A percentile compares a stretch with the other conserved stretches of the same genome.
Evolutionary conservation across 1,140 invertebrate genomes (phyloP).

Genomic region (Melipona quadrifasciata): DNA sequence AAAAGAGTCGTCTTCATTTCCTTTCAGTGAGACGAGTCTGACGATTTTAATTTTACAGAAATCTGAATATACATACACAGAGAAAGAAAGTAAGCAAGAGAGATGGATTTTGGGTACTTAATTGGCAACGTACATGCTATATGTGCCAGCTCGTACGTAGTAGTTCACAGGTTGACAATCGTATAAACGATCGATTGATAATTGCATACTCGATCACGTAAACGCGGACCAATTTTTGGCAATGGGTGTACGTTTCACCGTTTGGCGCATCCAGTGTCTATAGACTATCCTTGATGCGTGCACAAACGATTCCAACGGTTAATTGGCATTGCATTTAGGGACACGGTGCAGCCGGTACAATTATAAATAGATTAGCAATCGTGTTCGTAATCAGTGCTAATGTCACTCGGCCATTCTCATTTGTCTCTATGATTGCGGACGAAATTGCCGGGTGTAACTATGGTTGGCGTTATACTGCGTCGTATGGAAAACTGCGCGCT

Average conservation of each 20-base stretch:
- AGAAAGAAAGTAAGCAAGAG: background rate
- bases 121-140: background rate
- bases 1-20: no score
- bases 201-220: background rate
- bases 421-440: constrained; percentile 39
- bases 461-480: background rate
- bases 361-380: constrained; percentile 74
- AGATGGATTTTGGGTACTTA: background rate
- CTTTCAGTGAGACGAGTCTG: no score
- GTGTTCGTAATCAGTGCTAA: constrained; percentile 52
- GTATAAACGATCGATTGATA: background rate
- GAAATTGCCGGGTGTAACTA: constrained; percentile 22
- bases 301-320: constrained; percentile 62
- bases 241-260: background rate
- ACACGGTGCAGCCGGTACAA: constrained; percentile 49
- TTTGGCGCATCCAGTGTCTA: background rate
- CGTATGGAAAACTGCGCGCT: constrained; percentile 30
- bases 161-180: background rate
- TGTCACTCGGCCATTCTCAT: constrained; percentile 52
- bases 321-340: constrained; percentile 66
- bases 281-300: constrained; percentile 10
- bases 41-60: background rate
- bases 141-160: no score
- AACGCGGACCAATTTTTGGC: constrained; percentile 5
- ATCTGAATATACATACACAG: background rate